phyloP scores from a whole-genome alignment of 2,797 vertebrate genomes.

The Myotis vivesi region DNA sequence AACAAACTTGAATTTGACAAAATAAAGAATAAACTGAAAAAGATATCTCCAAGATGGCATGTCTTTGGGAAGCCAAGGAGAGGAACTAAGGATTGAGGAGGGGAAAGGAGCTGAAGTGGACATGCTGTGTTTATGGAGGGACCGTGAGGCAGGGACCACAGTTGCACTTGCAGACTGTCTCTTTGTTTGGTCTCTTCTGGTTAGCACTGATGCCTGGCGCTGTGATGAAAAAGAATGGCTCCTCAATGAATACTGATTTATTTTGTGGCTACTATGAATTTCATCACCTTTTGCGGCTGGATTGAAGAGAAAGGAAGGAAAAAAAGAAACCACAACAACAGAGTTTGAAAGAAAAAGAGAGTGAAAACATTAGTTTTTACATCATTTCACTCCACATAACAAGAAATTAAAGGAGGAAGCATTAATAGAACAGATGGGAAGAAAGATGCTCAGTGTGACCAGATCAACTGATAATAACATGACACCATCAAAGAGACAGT shows the following conservation, averaged over 20 bases:
- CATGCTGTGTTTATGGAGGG: background rate
- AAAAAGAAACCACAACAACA: background rate
- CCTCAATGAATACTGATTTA: background rate
- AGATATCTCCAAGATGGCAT: background rate
- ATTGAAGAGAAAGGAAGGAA: background rate
- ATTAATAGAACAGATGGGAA: background rate
- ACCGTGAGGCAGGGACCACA: background rate
- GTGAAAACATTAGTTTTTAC: background rate
- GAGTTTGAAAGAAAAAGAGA: background rate
- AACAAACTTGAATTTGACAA: constrained; percentile 12
- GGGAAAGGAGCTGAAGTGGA: background rate
- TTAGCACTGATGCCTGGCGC: background rate
- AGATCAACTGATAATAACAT: background rate
- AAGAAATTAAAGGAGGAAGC: background rate
- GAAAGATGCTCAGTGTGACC: background rate
- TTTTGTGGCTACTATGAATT: background rate
- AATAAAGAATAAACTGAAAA: constrained; percentile 19
- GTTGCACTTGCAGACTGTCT: background rate
- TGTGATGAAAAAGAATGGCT: background rate
- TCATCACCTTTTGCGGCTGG: background rate
- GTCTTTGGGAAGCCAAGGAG: background rate
- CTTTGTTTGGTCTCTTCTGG: background rate
- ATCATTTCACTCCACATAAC: background rate
- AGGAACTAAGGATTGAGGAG: background rate
- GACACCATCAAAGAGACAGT: background rate